Conservation (phyloP, 2,113 vertebrate species). For the Dryoscopus gambensis region DNA sequence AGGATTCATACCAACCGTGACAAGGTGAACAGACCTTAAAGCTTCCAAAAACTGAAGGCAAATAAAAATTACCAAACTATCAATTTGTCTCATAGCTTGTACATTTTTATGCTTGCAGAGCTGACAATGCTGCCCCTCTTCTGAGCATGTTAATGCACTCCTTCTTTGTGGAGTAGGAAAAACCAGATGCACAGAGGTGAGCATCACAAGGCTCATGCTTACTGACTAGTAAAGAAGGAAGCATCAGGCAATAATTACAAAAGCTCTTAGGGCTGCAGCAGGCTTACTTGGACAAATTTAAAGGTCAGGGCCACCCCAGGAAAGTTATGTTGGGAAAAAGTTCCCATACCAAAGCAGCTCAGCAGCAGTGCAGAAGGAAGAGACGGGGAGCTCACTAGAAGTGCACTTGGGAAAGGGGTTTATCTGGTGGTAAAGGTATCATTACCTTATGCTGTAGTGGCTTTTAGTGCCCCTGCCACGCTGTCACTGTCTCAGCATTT, state of each 20-base stretch:
- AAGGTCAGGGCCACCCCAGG: not conserved
- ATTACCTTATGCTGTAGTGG: not conserved
- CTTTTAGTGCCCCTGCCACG: not conserved
- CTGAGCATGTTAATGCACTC: not conserved
- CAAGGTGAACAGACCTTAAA: not conserved
- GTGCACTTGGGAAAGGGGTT: rapidly evolving
- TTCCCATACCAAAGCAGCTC: not conserved
- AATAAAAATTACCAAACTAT: not conserved
- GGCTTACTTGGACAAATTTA: not conserved
- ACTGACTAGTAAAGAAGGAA: not conserved
- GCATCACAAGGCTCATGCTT: not conserved
- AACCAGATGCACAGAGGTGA: not conserved
- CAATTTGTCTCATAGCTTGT: not conserved
- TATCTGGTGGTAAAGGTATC: not conserved
- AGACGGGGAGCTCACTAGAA: rapidly evolving
- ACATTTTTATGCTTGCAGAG: not conserved
- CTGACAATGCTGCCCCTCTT: not conserved
- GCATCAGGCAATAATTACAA: not conserved
- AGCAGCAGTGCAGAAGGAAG: not conserved
- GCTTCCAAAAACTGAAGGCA: not conserved
- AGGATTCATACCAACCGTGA: not conserved
- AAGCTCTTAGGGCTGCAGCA: not conserved
- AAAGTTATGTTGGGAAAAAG: not conserved
- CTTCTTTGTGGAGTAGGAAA: not conserved
- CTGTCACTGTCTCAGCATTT: not conserved